phyloP scores from a whole-genome alignment of 2,113 vertebrate genomes.

The Puma concolor region DNA sequence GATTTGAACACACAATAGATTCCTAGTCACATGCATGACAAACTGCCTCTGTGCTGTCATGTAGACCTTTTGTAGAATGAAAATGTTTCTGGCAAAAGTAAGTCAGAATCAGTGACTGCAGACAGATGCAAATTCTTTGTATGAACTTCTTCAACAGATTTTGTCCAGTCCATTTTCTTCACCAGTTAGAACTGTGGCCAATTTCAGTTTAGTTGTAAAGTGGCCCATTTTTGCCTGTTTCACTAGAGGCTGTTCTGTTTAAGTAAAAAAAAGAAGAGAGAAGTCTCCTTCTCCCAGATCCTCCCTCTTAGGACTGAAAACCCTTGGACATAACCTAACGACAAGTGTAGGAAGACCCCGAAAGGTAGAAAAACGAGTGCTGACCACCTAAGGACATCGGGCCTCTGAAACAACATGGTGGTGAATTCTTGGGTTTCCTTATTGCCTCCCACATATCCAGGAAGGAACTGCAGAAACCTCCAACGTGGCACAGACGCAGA shows the following conservation, averaged over 20 bases:
- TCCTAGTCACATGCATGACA: neutral
- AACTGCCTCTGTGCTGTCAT: neutral
- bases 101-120: neutral
- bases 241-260: neutral
- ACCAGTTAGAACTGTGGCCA: neutral
- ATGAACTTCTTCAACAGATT: neutral
- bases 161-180: neutral
- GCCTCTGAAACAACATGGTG: neutral
- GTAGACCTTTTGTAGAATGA: neutral
- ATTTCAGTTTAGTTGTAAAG: neutral
- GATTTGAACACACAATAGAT: neutral
- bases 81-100: neutral
- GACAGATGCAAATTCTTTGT: neutral
- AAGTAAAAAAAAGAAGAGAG: neutral
- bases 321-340: neutral
- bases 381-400: neutral
- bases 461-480: neutral
- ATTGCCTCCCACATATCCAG: neutral
- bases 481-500: neutral
- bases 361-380: neutral
- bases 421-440: neutral
- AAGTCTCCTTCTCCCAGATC: neutral
- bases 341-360: neutral
- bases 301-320: neutral
- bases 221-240: neutral